Percentiles rank a stretch among this genome's conserved stretches.
These are phyloP conservation scores for Phoxinus dragarum DNA, from an alignment of 2,797 vertebrate species.

Conservation along the genomic window DNA sequence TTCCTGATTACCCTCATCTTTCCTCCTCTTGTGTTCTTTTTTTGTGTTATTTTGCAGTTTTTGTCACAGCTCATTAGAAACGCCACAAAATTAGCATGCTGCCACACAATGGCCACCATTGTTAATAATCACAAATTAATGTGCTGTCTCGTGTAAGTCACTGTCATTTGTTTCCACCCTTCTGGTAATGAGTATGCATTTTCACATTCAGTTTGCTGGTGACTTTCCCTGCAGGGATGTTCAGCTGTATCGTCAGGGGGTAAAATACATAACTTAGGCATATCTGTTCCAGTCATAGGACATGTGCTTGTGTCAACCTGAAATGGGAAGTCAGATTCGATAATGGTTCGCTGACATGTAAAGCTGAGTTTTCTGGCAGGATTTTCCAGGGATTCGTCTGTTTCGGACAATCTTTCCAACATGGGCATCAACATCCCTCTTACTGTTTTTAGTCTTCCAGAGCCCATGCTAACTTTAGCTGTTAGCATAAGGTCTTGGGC, in stretches of 20 bases:
- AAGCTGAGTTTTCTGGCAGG: not conserved
- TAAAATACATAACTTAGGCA: conserved; percentile 36
- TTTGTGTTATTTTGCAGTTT: conserved; percentile 59
- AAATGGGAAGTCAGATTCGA: not conserved
- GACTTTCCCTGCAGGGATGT: conserved; percentile 28
- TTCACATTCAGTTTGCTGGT: conserved; percentile 27
- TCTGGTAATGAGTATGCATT: conserved; percentile 34
- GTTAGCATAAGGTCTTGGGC: not conserved
- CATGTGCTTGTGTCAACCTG: not conserved
- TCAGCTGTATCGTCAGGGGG: conserved; percentile 18
- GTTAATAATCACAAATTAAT: conserved; percentile 53
- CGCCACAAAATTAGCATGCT: conserved; percentile 61
- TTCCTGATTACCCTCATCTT: conserved; percentile 65
- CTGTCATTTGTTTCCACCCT: conserved; percentile 46
- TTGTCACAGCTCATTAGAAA: conserved; percentile 71
- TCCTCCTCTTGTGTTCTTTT: conserved; percentile 59
- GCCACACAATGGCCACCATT: conserved; percentile 51
- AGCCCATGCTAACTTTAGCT: not conserved
- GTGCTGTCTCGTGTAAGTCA: conserved; percentile 28
- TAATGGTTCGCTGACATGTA: not conserved
- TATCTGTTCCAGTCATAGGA: conserved; percentile 16
- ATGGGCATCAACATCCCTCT: not conserved
- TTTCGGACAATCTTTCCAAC: not conserved
- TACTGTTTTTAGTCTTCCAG: not conserved
- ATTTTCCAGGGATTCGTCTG: not conserved